Percentiles rank a stretch among this genome's conserved stretches.
These are phyloP conservation scores for Amblyraja radiata DNA, from an alignment of 2,797 vertebrate genomes.

Conservation along the genomic window DNA sequence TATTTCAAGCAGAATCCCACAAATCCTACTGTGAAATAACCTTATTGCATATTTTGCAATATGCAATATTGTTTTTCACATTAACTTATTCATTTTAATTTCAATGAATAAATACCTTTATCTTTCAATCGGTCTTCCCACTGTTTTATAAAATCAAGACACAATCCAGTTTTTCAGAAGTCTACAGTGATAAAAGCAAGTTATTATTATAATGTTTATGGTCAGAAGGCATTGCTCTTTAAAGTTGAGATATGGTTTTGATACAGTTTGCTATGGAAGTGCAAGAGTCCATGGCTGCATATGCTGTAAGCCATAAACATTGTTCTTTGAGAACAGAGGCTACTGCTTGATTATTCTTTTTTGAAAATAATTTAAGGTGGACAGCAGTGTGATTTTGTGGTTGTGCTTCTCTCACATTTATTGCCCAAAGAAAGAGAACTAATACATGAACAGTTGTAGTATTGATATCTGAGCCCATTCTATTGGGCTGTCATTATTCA, in stretches of 20 bases:
- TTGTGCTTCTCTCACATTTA: too few species aligned
- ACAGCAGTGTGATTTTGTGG: too few species aligned
- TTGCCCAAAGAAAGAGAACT: too few species aligned
- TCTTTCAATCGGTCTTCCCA: neutral
- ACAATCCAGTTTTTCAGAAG: neutral
- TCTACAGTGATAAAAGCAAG: neutral
- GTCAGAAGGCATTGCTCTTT: neutral
- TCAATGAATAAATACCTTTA: neutral
- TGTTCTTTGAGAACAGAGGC: too few species aligned
- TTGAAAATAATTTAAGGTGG: too few species aligned
- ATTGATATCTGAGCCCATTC: too few species aligned
- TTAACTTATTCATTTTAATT: neutral
- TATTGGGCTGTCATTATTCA: too few species aligned
- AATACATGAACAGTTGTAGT: too few species aligned
- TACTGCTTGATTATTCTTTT: too few species aligned
- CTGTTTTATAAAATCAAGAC: neutral
- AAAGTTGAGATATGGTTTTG: neutral
- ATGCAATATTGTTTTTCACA: neutral
- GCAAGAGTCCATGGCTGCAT: too few species aligned
- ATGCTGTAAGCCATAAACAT: too few species aligned
- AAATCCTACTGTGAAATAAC: neutral
- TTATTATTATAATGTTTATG: neutral
- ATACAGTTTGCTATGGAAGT: neutral
- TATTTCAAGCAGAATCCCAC: neutral
- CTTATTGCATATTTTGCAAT: neutral